These are phyloP conservation scores for Leucophenga varia DNA, from an alignment of 1,140 invertebrate species.

Conservation along the genomic window DNA sequence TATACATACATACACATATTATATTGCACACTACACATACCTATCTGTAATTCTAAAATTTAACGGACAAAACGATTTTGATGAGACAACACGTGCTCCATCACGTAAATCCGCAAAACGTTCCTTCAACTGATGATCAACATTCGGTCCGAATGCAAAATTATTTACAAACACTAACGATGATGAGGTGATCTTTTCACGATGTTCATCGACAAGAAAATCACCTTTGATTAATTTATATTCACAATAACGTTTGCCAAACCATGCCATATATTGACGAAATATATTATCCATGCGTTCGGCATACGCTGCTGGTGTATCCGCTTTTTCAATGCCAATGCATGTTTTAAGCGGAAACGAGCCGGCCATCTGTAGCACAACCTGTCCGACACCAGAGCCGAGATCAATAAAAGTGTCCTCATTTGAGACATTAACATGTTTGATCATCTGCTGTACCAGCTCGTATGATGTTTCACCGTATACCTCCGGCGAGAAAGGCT, in stretches of 20 bases:
- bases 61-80: slow-evolving; percentile 95
- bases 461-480: slow-evolving; percentile 98
- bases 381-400: slow-evolving; percentile 96
- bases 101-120: slow-evolving; percentile 95
- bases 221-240: slow-evolving; percentile 93
- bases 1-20: no score
- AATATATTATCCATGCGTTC: slow-evolving; percentile 90
- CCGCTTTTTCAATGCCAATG: slow-evolving; percentile 94
- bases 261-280: slow-evolving; percentile 94
- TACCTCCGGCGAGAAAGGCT: slow-evolving; percentile 97
- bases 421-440: slow-evolving; percentile 86
- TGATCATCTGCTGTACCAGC: slow-evolving; percentile 95
- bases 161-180: slow-evolving; percentile 98
- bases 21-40: slow-evolving; percentile 62
- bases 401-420: slow-evolving; percentile 97
- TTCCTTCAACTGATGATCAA: slow-evolving; percentile 95
- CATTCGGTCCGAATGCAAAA: slow-evolving; percentile 96
- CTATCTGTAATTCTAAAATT: slow-evolving; percentile 97
- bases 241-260: slow-evolving; percentile 89
- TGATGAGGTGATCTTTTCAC: slow-evolving; percentile 88
- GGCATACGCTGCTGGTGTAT: slow-evolving; percentile 92
- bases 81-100: slow-evolving; percentile 95
- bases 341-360: slow-evolving; percentile 88
- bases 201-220: slow-evolving; percentile 87
- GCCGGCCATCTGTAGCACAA: slow-evolving; percentile 96